Evolutionary conservation across 2,113 vertebrate species (phyloP).

Genomic region (Axis porcinus): DNA sequence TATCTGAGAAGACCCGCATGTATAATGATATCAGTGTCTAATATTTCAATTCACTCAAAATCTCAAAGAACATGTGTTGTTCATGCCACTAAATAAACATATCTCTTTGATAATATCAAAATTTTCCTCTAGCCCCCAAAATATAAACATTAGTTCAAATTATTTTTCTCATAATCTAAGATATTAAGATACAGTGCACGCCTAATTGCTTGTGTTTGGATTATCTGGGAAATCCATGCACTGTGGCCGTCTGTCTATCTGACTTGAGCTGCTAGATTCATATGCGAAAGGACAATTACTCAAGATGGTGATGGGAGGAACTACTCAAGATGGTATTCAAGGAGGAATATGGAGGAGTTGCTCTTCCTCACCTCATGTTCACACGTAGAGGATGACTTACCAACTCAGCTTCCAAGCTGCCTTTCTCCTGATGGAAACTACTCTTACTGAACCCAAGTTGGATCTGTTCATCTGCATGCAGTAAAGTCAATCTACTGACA

Average conservation of each 20-base stretch:
- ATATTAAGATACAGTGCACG: not conserved
- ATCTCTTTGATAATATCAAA: not conserved
- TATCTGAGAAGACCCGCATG: not conserved
- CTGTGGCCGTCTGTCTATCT: not conserved
- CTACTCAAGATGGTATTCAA: not conserved
- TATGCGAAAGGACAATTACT: not conserved
- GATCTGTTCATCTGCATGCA: not conserved
- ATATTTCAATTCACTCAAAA: not conserved
- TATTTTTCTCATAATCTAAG: not conserved
- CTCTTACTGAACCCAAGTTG: not conserved
- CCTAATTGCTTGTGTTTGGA: not conserved
- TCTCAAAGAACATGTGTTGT: not conserved
- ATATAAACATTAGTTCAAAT: not conserved
- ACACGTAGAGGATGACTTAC: not conserved
- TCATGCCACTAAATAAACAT: not conserved
- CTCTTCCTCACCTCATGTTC: not conserved
- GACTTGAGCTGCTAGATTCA: not conserved
- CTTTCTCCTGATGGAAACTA: not conserved
- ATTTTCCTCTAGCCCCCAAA: not conserved
- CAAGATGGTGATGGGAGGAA: no score
- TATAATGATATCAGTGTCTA: not conserved
- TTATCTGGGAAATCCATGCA: not conserved
- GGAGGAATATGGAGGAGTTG: not conserved
- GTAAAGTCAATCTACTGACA: not conserved
- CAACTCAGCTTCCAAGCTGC: not conserved